These are phyloP conservation scores for Cheilosia vernalis DNA, from an alignment of 2,888 invertebrate genomes.

Conservation along the genomic window DNA sequence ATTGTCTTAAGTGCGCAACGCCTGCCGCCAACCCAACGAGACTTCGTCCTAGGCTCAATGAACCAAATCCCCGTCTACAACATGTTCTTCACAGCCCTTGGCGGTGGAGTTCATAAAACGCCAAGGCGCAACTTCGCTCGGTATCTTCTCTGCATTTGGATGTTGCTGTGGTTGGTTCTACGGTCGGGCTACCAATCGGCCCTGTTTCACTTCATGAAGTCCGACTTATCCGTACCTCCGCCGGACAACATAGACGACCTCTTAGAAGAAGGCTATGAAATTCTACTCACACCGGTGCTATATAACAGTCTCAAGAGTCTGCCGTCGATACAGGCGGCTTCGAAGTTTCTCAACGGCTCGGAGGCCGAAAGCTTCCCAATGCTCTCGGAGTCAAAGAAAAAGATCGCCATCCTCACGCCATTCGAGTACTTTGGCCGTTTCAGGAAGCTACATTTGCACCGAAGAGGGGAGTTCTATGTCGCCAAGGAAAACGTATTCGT, in stretches of 20 bases:
- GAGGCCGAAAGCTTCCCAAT: slow-evolving; percentile 77
- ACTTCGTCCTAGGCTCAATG: slow-evolving; percentile 75
- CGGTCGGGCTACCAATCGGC: slow-evolving; percentile 79
- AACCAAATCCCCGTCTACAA: slow-evolving; percentile 75
- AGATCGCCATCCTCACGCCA: slow-evolving; percentile 78
- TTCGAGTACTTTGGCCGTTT: slow-evolving; percentile 80
- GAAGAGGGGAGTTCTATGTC: slow-evolving; percentile 63
- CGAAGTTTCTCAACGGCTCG: slow-evolving; percentile 74
- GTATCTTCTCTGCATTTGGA: slow-evolving; percentile 77
- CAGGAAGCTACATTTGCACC: slow-evolving; percentile 73
- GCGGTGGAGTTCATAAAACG: slow-evolving; percentile 68
- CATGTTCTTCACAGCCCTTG: slow-evolving; percentile 76
- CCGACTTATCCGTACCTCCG: slow-evolving; percentile 69
- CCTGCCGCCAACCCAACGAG: slow-evolving; percentile 13
- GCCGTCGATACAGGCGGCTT: slow-evolving; percentile 37
- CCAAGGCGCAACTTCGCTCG: slow-evolving; percentile 77
- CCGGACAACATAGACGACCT: slow-evolving; percentile 72
- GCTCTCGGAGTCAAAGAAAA: slow-evolving; percentile 65
- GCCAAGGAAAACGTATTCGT: slow-evolving; percentile 77
- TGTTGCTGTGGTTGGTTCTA: slow-evolving; percentile 77
- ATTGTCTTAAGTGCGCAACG: slow-evolving; percentile 49
- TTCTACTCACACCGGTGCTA: slow-evolving; percentile 66
- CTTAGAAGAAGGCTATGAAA: slow-evolving; percentile 55
- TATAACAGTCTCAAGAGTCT: slow-evolving; percentile 56
- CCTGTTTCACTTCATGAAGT: slow-evolving; percentile 78